A percentile compares a stretch with the other conserved stretches of the same genome.
These are phyloP conservation scores for Penaeus indicus DNA, from an alignment of 1,140 invertebrate species.

Conservation along the genomic window DNA sequence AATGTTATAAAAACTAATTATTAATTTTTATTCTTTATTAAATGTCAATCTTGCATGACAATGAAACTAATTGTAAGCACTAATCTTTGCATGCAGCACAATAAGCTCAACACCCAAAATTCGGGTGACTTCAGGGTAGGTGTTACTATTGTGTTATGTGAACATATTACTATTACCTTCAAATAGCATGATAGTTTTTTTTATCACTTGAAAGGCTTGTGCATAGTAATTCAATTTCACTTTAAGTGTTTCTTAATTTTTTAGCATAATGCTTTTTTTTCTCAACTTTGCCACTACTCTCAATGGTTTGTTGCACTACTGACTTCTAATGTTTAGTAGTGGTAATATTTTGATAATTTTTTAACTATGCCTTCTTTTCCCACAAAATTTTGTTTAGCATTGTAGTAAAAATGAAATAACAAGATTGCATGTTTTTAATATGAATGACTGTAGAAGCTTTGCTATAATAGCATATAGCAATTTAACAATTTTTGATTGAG, in stretches of 20 bases:
- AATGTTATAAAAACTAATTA: no score
- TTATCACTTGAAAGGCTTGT: no score
- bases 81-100: slow-evolving; percentile 50
- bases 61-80: slow-evolving; percentile 31
- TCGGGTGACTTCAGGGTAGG: slow-evolving; percentile 49
- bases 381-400: no score
- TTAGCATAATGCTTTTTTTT: background rate
- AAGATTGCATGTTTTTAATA: no score
- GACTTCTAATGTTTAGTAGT: background rate
- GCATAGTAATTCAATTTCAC: no score
- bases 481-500: background rate
- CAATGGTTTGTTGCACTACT: slow-evolving; percentile 4
- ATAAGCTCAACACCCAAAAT: slow-evolving; percentile 38
- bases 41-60: slow-evolving; percentile 2
- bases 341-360: no score
- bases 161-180: background rate
- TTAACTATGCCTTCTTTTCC: no score
- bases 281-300: background rate
- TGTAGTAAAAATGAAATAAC: no score
- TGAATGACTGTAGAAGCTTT: background rate
- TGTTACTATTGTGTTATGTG: background rate
- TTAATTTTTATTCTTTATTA: no score
- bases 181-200: background rate
- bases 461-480: background rate
- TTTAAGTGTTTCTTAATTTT: no score